Conservation (phyloP, 2,888 invertebrate genomes). For the Cactoblastis cactorum region DNA sequence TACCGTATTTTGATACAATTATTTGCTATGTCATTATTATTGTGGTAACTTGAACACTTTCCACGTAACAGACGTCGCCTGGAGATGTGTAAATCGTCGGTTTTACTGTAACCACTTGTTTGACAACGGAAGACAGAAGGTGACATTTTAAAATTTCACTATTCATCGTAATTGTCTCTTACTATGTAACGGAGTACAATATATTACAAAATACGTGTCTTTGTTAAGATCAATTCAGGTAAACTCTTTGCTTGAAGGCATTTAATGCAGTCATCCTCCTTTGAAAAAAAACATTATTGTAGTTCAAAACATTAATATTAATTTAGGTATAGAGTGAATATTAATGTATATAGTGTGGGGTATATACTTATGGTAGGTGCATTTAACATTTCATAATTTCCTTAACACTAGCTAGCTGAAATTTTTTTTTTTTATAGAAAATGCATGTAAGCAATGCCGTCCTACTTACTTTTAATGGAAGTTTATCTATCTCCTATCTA, state of each 20-base stretch:
- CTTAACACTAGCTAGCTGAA: too few species aligned
- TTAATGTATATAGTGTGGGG: too few species aligned
- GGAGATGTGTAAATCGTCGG: conserved; percentile 42
- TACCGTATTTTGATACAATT: conserved; percentile 67
- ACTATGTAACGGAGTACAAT: not conserved
- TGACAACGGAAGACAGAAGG: conserved; percentile 9
- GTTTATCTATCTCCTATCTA: not conserved
- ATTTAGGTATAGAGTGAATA: too few species aligned
- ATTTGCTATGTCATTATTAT: conserved; percentile 58
- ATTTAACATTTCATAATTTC: too few species aligned
- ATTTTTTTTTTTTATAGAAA: too few species aligned
- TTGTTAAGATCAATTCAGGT: too few species aligned
- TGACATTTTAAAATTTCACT: conserved; percentile 8
- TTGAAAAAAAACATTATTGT: too few species aligned
- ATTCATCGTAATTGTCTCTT: not conserved
- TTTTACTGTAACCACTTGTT: conserved; percentile 2
- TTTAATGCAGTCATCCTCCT: too few species aligned
- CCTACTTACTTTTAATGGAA: not conserved
- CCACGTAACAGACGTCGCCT: conserved; percentile 36
- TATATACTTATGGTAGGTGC: too few species aligned
- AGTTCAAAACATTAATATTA: too few species aligned
- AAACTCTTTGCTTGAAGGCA: too few species aligned
- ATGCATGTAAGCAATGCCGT: too few species aligned
- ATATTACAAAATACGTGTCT: conserved; percentile 1
- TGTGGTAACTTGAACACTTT: conserved; percentile 67